Percentiles rank a stretch among this genome's conserved stretches.
phyloP scores from a whole-genome alignment of 2,888 invertebrate species.

The Melanostoma scalare region DNA sequence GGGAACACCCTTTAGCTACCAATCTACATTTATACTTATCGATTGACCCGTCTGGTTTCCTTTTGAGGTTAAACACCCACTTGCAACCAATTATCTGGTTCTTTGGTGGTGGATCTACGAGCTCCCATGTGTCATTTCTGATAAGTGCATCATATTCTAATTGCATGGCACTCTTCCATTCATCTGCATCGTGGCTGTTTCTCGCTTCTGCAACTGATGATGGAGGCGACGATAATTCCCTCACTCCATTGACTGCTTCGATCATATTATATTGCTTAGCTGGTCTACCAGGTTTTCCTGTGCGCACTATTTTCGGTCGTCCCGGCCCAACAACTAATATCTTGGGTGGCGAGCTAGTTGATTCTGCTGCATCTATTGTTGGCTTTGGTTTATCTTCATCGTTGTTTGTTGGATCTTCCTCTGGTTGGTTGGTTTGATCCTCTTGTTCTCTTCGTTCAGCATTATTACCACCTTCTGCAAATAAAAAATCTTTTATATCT shows the following conservation, averaged over 20 bases:
- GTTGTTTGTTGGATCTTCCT: too few relatives aligned
- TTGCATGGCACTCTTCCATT: slow-evolving; percentile 16
- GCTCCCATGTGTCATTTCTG: slow-evolving; percentile 16
- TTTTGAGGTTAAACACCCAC: slow-evolving; percentile 38
- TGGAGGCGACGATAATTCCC: slow-evolving; percentile 9
- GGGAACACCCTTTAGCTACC: slow-evolving; percentile 69
- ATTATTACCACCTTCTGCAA: not conserved
- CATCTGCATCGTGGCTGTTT: not conserved
- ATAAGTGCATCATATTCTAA: slow-evolving; percentile 15
- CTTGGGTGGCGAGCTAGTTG: not conserved
- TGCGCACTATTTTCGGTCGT: not conserved
- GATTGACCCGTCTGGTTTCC: slow-evolving; percentile 27
- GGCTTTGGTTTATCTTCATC: too few relatives aligned
- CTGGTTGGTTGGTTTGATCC: too few relatives aligned
- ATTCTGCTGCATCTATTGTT: not conserved
- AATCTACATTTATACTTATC: slow-evolving; percentile 48
- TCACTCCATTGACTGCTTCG: not conserved
- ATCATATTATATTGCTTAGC: slow-evolving; percentile 8
- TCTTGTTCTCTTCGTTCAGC: too few relatives aligned
- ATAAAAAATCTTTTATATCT: not conserved
- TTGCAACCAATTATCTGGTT: slow-evolving; percentile 9
- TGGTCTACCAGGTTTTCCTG: slow-evolving; percentile 1
- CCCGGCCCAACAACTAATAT: not conserved
- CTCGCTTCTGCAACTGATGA: slow-evolving; percentile 2
- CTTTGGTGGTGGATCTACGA: slow-evolving; percentile 9